These are phyloP conservation scores for Charadrius vociferus DNA, from an alignment of 2,113 vertebrate genomes.

Conservation along the genomic window DNA sequence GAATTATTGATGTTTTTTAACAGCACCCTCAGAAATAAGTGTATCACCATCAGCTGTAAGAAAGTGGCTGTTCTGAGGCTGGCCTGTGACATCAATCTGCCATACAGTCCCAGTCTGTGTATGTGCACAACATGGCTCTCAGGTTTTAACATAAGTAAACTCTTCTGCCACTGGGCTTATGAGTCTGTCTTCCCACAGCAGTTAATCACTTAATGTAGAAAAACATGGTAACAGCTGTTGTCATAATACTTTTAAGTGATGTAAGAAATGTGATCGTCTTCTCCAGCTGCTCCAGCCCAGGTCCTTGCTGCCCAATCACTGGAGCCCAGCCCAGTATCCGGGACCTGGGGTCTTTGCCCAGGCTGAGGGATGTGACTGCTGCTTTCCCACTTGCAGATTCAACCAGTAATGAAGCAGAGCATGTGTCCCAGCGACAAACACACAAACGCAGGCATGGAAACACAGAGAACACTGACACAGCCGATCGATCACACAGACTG, in stretches of 20 bases:
- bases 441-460: too few species aligned
- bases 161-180: not conserved
- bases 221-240: not conserved
- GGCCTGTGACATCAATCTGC: not conserved
- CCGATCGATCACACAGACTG: not conserved
- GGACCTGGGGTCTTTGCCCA: not conserved
- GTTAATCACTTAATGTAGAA: not conserved
- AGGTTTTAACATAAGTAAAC: not conserved
- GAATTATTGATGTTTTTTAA: not conserved
- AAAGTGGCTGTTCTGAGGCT: not conserved
- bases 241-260: not conserved
- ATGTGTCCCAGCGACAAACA: not conserved
- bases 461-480: not conserved
- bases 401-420: not conserved
- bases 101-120: fast-evolving
- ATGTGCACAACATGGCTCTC: fast-evolving
- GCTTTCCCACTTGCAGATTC: not conserved
- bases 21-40: not conserved
- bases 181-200: not conserved
- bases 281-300: not conserved
- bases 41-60: not conserved
- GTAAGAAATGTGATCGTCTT: not conserved
- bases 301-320: not conserved
- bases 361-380: not conserved
- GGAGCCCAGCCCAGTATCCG: not conserved